Percentiles rank a stretch among this genome's conserved stretches.
phyloP scores from a whole-genome alignment of 2,888 invertebrate species.

The Rhynchonema sp. region DNA sequence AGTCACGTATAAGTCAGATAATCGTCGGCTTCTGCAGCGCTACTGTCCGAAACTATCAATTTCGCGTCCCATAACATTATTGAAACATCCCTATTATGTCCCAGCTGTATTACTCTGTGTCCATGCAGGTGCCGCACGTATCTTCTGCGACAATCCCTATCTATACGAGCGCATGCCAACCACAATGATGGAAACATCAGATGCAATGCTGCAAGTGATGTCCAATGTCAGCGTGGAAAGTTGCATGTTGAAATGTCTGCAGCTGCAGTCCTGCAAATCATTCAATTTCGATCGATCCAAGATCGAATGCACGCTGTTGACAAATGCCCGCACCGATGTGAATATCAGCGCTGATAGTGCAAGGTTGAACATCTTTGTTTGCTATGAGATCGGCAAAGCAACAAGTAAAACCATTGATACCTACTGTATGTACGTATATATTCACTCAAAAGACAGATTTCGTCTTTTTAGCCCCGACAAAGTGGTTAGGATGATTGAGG shows the following conservation, averaged over 20 bases:
- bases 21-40: no score
- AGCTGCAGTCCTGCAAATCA: conserved; percentile 9
- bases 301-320: conserved; percentile 9
- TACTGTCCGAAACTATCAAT: no score
- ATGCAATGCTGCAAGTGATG: no score
- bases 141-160: not conserved
- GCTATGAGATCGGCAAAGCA: no score
- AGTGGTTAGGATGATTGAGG: not conserved
- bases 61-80: no score
- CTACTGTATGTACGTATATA: not conserved
- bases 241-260: conserved; percentile 12
- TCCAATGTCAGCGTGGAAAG: conserved; percentile 3
- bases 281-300: conserved; percentile 7
- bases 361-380: no score
- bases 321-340: conserved; percentile 4
- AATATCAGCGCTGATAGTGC: not conserved
- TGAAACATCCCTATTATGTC: no score
- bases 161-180: not conserved
- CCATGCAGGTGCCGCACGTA: not conserved
- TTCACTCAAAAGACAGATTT: not conserved
- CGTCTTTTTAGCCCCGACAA: not conserved
- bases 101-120: not conserved
- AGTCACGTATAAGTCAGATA: no score
- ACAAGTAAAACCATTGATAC: not conserved
- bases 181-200: not conserved